phyloP scores from a whole-genome alignment of 2,113 vertebrate genomes.

The Progne subis region DNA sequence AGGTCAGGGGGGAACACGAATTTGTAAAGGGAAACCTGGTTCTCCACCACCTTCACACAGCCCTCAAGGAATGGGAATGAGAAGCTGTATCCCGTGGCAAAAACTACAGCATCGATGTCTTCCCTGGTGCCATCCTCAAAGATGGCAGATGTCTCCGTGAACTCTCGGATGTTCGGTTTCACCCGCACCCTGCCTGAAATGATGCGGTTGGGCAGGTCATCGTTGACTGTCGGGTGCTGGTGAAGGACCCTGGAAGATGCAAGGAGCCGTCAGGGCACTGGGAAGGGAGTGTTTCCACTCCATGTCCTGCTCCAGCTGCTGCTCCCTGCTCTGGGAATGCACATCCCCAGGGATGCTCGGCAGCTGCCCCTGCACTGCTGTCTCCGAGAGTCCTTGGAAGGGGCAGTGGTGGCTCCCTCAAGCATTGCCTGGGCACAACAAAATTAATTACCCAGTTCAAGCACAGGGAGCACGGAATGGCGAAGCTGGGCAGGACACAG shows the following conservation, averaged over 20 bases:
- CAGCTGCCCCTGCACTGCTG: background rate
- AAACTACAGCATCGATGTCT: slow-evolving; percentile 82
- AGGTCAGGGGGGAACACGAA: slow-evolving; percentile 80
- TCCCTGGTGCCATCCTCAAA: slow-evolving; percentile 88
- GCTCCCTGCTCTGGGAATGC: background rate
- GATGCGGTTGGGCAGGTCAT: slow-evolving; percentile 82
- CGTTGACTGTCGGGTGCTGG: slow-evolving; percentile 76
- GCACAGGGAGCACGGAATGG: background rate
- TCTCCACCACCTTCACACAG: slow-evolving; percentile 68
- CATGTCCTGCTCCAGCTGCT: background rate
- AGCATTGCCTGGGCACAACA: background rate
- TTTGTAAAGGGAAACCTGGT: slow-evolving; percentile 82
- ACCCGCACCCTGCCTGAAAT: background rate
- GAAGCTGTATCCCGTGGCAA: slow-evolving; percentile 87
- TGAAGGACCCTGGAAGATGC: slow-evolving; percentile 68
- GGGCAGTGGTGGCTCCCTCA: background rate
- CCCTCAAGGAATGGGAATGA: slow-evolving; percentile 83
- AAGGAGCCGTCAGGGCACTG: background rate
- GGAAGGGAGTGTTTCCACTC: background rate
- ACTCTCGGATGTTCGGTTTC: background rate
- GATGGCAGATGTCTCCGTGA: slow-evolving; percentile 54
- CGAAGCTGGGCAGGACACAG: fast-evolving
- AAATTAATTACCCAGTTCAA: background rate
- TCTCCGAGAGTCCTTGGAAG: background rate
- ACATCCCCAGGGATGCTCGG: fast-evolving